Evolutionary conservation across 2,888 invertebrate species (phyloP), one percentile per base, ranked within the genome.

Genomic region (Nymphalis urticae): DNA sequence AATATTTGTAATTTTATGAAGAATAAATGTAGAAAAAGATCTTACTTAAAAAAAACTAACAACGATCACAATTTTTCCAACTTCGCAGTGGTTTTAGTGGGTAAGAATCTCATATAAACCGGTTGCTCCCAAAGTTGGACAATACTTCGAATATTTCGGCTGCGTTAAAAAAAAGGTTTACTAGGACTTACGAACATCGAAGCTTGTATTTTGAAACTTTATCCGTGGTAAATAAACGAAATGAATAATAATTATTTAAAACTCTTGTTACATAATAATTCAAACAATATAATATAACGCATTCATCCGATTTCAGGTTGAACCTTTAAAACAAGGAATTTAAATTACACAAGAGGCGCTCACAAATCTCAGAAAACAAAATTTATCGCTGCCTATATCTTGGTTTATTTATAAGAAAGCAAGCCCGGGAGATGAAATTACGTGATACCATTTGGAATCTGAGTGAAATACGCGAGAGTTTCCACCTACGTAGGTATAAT

Each of bases 401-500:
- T 91, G 89, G 85, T 90, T 92, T 92, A 92, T 92, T 92, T 92
- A 92, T 90, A 92, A 91, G 91, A 90, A 90, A 88, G 87, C 87
- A 85, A 83, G 85, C 56, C 32, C 82, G 79, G 80, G 90, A 91
- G 90, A 91, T 91, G 90, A 89, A 92, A 92, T 91, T 92, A 92
- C 92, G 92, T 92, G 92, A 92, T 92, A 90, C 90, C 88, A 92
- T 92, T 92, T 84, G 85, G 85, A 88, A 90, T 89, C 88, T 86
- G 89, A 88, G 90, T 90, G 89, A 92, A 86, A 89, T 89, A 92
- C 86, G 81, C 84, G 73, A 74, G 77, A 76, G 72, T 73, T 72
- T 76, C 71, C 76, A 78, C 76, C 75, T 76, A 76, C 75, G 73
- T 72, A 66, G 71, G 70, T 72, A 72, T 77, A 75, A 79, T 79